Conservation (phyloP, 2,113 vertebrate species). For the Oceanodroma tethys region DNA sequence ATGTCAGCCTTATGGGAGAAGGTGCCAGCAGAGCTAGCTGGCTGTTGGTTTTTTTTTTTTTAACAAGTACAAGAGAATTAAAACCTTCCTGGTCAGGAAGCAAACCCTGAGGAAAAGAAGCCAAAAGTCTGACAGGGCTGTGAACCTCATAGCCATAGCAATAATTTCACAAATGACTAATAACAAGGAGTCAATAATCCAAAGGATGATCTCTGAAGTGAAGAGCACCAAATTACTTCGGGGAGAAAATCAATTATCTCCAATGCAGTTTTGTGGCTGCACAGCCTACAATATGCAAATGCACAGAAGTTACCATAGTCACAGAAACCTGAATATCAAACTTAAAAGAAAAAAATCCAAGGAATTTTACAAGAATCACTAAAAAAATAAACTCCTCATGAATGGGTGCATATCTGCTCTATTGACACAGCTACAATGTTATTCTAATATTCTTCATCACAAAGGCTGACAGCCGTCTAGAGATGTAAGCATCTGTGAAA, state of each 20-base stretch:
- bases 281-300: conserved; percentile 59
- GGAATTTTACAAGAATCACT: background rate
- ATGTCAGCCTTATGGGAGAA: conserved; percentile 16
- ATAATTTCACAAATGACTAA: conserved; percentile 65
- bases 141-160: conserved; percentile 43
- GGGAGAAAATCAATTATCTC: conserved; percentile 69
- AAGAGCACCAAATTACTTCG: conserved; percentile 60
- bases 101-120: conserved; percentile 29
- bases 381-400: background rate
- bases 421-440: background rate
- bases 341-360: background rate
- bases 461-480: background rate
- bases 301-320: conserved; percentile 27
- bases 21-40: background rate
- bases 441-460: background rate
- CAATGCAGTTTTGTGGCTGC: conserved; percentile 18
- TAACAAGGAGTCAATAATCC: conserved; percentile 64
- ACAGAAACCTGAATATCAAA: conserved; percentile 33
- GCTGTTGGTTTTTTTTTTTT: background rate
- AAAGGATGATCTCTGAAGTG: conserved; percentile 68
- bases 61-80: background rate
- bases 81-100: conserved; percentile 43
- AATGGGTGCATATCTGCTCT: background rate
- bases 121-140: conserved; percentile 24
- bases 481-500: conserved; percentile 48